Evolutionary conservation across 2,888 invertebrate species (phyloP), one percentile per base, ranked within the genome.

Genomic region (Psylliodes chrysocephalus): DNA sequence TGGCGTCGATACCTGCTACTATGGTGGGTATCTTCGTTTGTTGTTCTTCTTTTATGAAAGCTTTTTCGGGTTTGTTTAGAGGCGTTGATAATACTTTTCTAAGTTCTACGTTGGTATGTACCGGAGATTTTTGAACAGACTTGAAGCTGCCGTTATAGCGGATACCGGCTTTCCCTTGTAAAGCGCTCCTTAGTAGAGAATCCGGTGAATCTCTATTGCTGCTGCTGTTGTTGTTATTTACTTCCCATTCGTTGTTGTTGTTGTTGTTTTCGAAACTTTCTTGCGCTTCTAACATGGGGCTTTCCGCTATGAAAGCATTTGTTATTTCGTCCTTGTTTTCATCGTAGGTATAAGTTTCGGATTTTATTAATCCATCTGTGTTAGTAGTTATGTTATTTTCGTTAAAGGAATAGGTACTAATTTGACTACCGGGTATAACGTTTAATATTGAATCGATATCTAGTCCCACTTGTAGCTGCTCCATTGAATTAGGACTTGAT

Each of bases 361-460:
- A 89, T 84, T 91, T 91, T 62, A 90, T 89, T 68, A 90, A 83
- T 66, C 86, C 86, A 68, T 86, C 86, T 4, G 86, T 86, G 72
- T 85, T 86, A 44, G 85, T 81, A 75, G 81, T 84, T 67, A 85
- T 83, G 22, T 85, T 84, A 69, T 86, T 86, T 74, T 87, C 88
- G 73, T 81, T 85, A 70, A 88, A 88, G 70, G 85, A 86, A 62
- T 85, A 85, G 73, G 87, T 88, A 17, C 86, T 86, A 71, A 87
- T 88, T 78, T 89, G 83, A 70, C 87, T 87, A 42, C 81, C 83
- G 0, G 89, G 89, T 76, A 90, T 90, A 73, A 88, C 91, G 77
- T 89, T 92, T 70, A 94, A 84, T 74, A 94, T 89, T 53, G 92
- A 91, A 80, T 94, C 93, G 73, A 94, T 87, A 81, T 94, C 93